Base-by-base conservation (phyloP, 2,113 vertebrate genomes). In the Sciurus niger region DNA sequence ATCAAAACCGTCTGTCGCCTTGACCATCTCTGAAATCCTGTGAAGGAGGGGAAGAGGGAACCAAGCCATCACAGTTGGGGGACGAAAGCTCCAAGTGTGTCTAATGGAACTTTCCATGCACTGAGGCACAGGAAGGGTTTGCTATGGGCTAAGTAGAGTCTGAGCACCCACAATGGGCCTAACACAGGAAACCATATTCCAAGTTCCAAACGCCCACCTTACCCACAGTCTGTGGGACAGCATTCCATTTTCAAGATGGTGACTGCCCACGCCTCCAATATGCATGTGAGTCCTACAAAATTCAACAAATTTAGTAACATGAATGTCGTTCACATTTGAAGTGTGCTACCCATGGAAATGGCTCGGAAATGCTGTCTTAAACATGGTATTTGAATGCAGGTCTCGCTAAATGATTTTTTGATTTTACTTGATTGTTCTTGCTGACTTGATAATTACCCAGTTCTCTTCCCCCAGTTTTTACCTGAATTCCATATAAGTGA, bases 401-500 rank as follows among this genome's bases (percentile, higher is more conserved):
- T 14, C 70, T 60, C 37, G 82, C 85, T 76, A 25, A 67, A 4
- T 79, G 14, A 85, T 40, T 80, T 8, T 32, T 46, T 55, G 25
- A 63, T 63, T 82, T 83, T 86, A 72, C 70, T 90, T 87, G 28
- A 73, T 73, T 65, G 73, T 85, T 89, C n/a, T 48, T 87, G 84
- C 53, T 6, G 28, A 67, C 48, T 83, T 83, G 76, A 65, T 14
- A 84, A n/a, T 34, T 68, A n/a, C 9, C 67, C 1, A 1, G 28
- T 92, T 83, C 55, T 30, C 22, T 67, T 79, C 18, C 18, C 18
- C 77, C 40, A 12, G 28, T 72, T 67, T 92, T 80, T 67, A 65
- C 73, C n/a, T 90, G 63, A 87, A 79, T 84, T 25, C 53, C 83
- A 13, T 84, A n/a, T 37, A 32, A 25, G 4, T 53, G 13, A 37